Evolutionary conservation across 2,888 invertebrate genomes (phyloP).

Genomic region (Litoditis marina): DNA sequence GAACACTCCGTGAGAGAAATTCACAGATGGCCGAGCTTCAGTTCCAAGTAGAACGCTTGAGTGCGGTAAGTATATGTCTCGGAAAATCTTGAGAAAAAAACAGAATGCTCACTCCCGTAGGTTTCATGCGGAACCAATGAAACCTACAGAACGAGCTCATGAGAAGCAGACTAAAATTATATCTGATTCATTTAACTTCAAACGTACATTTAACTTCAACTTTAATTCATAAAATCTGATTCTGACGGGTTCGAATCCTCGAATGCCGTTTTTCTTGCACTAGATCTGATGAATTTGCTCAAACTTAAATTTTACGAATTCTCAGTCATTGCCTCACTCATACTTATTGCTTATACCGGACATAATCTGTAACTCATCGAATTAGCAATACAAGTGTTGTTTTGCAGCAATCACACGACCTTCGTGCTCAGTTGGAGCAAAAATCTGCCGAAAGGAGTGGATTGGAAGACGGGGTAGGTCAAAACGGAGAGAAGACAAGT

Average conservation of each 20-base stretch:
- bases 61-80: constrained; percentile 22
- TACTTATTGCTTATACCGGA: too few species aligned
- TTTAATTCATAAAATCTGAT: too few species aligned
- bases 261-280: too few species aligned
- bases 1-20: constrained; percentile 35
- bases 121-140: not conserved
- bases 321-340: too few species aligned
- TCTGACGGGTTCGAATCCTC: too few species aligned
- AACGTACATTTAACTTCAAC: too few species aligned
- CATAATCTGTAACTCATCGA: too few species aligned
- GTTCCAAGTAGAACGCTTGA: constrained; percentile 33
- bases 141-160: not conserved
- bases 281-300: too few species aligned
- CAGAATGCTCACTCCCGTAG: not conserved
- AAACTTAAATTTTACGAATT: too few species aligned
- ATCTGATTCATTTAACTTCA: too few species aligned
- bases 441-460: not conserved
- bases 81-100: not conserved
- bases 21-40: constrained; percentile 34
- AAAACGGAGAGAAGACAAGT: not conserved
- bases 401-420: constrained; percentile 3
- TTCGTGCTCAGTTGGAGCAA: not conserved
- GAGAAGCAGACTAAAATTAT: too few species aligned
- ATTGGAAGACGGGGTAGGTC: not conserved
- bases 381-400: too few species aligned